phyloP scores from a whole-genome alignment of 2,113 vertebrate species.

The Emydocephalus ijimae region DNA sequence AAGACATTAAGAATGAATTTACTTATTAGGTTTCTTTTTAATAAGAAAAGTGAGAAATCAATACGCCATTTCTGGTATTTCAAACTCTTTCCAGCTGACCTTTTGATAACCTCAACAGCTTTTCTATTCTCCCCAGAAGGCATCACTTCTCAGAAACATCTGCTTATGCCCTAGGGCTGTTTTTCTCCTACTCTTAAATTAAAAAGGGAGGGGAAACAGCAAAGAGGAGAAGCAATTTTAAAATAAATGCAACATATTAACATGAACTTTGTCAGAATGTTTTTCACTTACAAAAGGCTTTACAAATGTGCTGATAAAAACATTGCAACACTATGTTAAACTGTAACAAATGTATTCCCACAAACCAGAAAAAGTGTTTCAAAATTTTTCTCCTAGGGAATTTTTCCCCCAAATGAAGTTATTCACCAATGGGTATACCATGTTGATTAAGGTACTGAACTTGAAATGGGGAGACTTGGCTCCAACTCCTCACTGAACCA shows the following conservation, averaged over 20 bases:
- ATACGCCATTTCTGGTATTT: slow-evolving; percentile 48
- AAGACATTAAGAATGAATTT: slow-evolving; percentile 52
- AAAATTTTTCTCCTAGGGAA: background rate
- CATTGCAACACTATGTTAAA: background rate
- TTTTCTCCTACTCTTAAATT: slow-evolving; percentile 13
- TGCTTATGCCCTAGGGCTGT: slow-evolving; percentile 14
- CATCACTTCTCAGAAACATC: slow-evolving; percentile 21
- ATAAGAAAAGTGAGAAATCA: slow-evolving; percentile 45
- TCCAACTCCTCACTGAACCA: background rate
- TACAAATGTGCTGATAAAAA: background rate
- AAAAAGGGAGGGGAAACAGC: background rate
- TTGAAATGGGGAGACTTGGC: background rate
- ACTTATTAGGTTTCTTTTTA: background rate
- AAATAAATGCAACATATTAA: background rate
- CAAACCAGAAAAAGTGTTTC: background rate
- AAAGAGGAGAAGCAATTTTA: background rate
- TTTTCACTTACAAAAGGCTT: background rate
- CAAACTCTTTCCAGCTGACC: slow-evolving; percentile 27
- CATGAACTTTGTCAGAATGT: slow-evolving; percentile 1
- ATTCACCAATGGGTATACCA: background rate
- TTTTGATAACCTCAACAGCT: slow-evolving; percentile 6
- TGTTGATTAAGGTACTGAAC: background rate
- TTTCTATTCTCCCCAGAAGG: slow-evolving; percentile 31
- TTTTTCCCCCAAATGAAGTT: background rate
- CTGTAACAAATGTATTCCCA: background rate